A percentile compares a stretch with the other conserved stretches of the same genome.
Conservation (phyloP, 2,113 vertebrate genomes). For the Phylloscopus trochilus region DNA sequence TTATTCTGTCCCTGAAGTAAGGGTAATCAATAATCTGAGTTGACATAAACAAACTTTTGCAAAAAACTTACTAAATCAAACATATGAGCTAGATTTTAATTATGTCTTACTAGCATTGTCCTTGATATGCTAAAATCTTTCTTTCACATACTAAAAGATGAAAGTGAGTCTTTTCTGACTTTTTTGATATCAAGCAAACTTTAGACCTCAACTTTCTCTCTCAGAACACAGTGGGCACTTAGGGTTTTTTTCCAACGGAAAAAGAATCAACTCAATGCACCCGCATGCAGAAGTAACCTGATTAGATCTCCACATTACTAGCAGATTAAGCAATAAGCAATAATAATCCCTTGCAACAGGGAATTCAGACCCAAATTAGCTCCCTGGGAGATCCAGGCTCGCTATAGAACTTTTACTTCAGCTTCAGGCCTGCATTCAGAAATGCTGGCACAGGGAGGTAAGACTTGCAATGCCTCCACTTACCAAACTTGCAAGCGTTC, state of each 20-base stretch:
- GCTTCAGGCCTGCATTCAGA: neutral
- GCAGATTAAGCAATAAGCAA: slow-evolving; percentile 32
- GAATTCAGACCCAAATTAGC: slow-evolving; percentile 40
- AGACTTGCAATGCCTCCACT: neutral
- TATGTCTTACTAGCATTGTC: neutral
- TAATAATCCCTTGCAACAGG: slow-evolving; percentile 9
- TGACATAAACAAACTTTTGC: neutral
- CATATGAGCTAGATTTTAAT: neutral
- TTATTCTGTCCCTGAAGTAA: neutral
- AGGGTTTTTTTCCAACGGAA: neutral
- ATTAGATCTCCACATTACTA: slow-evolving; percentile 11
- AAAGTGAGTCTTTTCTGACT: neutral
- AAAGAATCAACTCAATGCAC: neutral
- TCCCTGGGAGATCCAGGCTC: neutral
- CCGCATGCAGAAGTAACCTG: slow-evolving; percentile 10
- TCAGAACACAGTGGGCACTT: neutral
- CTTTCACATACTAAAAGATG: neutral
- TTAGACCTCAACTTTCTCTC: neutral
- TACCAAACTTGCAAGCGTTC: neutral
- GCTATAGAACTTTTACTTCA: neutral
- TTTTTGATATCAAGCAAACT: neutral
- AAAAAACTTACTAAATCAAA: neutral
- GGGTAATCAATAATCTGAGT: neutral
- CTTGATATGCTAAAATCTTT: neutral
- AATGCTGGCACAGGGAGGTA: neutral